Conservation (phyloP, 2,797 vertebrate genomes). For the Ambastaia sidthimunki region DNA sequence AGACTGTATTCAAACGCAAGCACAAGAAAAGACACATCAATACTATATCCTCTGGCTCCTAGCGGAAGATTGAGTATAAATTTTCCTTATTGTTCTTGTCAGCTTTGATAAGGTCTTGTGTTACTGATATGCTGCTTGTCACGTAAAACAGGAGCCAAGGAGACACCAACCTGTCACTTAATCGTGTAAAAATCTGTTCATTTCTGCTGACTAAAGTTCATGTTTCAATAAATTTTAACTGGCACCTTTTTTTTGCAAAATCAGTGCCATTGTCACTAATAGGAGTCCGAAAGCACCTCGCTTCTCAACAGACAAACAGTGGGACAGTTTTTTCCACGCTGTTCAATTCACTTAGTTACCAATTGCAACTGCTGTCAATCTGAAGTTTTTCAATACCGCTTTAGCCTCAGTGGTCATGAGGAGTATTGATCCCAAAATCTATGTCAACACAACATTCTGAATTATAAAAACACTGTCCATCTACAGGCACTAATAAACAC, state of each 20-base stretch:
- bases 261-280: not conserved
- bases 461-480: slow-evolving; percentile 42
- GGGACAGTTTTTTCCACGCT: slow-evolving; percentile 1
- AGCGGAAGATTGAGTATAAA: not conserved
- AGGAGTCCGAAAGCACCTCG: not conserved
- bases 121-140: not conserved
- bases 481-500: slow-evolving; percentile 31
- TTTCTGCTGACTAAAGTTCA: not conserved
- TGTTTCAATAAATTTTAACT: not conserved
- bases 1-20: not conserved
- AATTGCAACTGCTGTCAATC: slow-evolving; percentile 40
- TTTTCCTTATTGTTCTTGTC: slow-evolving; percentile 6
- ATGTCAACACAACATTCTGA: slow-evolving; percentile 35
- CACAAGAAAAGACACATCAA: slow-evolving; percentile 2
- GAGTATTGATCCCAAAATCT: slow-evolving; percentile 43
- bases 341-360: slow-evolving; percentile 37
- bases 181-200: not conserved
- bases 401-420: slow-evolving; percentile 42
- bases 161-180: not conserved
- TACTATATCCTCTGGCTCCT: not conserved
- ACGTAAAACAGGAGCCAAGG: not conserved
- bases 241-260: not conserved
- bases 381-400: slow-evolving; percentile 6
- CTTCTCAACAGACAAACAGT: slow-evolving; percentile 7
- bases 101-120: not conserved